A percentile compares a stretch with the other conserved stretches of the same genome.
These are phyloP conservation scores for Morpho helenor DNA, from an alignment of 2,888 invertebrate genomes.

Conservation along the genomic window DNA sequence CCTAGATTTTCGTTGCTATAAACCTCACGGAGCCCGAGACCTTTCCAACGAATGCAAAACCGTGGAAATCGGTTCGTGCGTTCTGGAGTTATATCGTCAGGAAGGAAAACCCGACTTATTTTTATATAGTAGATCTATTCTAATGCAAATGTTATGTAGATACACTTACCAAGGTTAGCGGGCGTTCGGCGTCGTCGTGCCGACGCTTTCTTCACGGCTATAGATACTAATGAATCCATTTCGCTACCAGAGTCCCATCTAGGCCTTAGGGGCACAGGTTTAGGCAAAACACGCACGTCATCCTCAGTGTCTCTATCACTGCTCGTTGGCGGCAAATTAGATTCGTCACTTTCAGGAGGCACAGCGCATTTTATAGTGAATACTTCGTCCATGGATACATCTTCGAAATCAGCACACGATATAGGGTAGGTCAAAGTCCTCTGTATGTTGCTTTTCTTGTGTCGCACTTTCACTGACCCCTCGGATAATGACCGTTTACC, in stretches of 20 bases:
- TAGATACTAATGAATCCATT: constrained; percentile 81
- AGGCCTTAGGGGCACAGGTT: constrained; percentile 50
- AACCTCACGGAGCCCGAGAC: too few species aligned
- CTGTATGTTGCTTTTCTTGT: constrained; percentile 70
- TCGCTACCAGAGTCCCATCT: constrained; percentile 75
- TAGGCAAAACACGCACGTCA: constrained; percentile 52
- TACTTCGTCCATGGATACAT: constrained; percentile 51
- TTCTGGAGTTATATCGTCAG: too few species aligned
- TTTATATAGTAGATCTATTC: too few species aligned
- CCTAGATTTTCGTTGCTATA: too few species aligned
- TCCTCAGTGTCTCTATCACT: constrained; percentile 76
- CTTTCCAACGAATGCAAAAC: too few species aligned
- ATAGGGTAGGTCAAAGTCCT: constrained; percentile 74
- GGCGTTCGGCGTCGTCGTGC: constrained; percentile 79
- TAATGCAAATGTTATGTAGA: constrained; percentile 18
- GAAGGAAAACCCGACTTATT: too few species aligned
- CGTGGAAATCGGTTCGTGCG: too few species aligned
- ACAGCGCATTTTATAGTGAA: constrained; percentile 51
- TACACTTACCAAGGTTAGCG: constrained; percentile 59
- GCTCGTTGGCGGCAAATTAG: constrained; percentile 68
- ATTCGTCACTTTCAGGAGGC: constrained; percentile 68
- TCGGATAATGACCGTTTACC: constrained; percentile 68
- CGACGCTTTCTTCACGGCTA: constrained; percentile 82
- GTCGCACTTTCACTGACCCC: constrained; percentile 70
- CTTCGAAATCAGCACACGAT: constrained; percentile 50